Evolutionary conservation across 1,140 invertebrate genomes (phyloP), one percentile per base, ranked within the genome.

Genomic region (Fopius arisanus): DNA sequence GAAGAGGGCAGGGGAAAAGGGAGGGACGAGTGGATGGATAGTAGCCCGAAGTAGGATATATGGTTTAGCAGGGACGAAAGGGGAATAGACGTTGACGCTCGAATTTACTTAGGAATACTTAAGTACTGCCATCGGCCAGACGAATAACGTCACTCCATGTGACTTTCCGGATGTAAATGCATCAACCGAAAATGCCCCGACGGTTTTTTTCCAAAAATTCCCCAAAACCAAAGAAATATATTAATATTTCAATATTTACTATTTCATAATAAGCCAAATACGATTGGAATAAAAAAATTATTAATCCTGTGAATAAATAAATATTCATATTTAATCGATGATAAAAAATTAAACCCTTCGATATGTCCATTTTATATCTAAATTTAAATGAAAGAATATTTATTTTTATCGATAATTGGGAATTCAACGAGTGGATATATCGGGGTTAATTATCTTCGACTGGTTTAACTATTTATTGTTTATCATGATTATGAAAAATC

Each of bases 51-150:
- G 54, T 59, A 59, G 54, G 40, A 71, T 59, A 51, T 41, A 51
- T 54, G 31, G 28, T 33, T 41, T 26, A 41, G 70, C 19, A 62
- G 29, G 40, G 12, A 54, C 41, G 65, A 67, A 66, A 59, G 48
- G 72, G 69, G 63, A 62, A 48, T 41, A 37, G 59, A 67, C 62
- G 41, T 62, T 76, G 75, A 77, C 77, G 75, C 78, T 77, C 72
- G 77, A 78, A 79, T 82, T 83, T 81, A 83, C 81, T 82, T 81
- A 81, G 77, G 77, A 82, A 84, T 83, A 83, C 81, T 84, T 81
- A 82, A 81, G 69, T 62, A 69, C 40, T 69, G 74, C 77, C 75
- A 75, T 78, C 75, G 72, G 77, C 75, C 78, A 23, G 51, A 19
- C 51, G 67, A 62, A 59, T 67, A 51, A 54, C 29, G 59, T 65